Conservation (phyloP, 2,113 vertebrate species). For the Hemiscyllium ocellatum region DNA sequence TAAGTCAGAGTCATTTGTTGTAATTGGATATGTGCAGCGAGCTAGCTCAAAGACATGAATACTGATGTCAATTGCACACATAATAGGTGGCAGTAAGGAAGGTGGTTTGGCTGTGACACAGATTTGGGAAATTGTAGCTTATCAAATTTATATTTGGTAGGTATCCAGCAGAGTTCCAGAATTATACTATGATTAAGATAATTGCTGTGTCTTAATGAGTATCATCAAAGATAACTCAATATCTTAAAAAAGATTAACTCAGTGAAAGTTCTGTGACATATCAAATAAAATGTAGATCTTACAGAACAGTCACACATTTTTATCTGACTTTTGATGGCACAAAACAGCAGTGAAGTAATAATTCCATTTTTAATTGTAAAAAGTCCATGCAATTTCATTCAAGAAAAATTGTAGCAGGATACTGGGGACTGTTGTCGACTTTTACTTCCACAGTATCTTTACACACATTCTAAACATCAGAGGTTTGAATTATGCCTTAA, state of each 20-base stretch:
- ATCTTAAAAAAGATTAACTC: background rate
- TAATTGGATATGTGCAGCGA: constrained; percentile 16
- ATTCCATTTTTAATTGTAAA: background rate
- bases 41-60: background rate
- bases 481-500: background rate
- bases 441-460: background rate
- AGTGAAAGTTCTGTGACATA: background rate
- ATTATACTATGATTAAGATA: constrained; percentile 36
- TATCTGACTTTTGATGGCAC: background rate
- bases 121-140: constrained; percentile 38
- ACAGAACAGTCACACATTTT: background rate
- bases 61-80: constrained; percentile 23
- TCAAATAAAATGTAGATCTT: background rate
- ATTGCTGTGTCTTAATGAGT: constrained; percentile 34
- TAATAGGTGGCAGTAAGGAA: background rate
- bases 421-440: background rate
- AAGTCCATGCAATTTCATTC: background rate
- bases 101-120: constrained; percentile 34
- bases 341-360: background rate
- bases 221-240: constrained; percentile 33
- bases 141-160: constrained; percentile 34
- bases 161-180: constrained; percentile 31
- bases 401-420: background rate
- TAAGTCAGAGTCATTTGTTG: constrained; percentile 16
- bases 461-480: background rate